Evolutionary conservation across 1,140 invertebrate species (phyloP).

Genomic region (Zeugodacus cucurbitae): DNA sequence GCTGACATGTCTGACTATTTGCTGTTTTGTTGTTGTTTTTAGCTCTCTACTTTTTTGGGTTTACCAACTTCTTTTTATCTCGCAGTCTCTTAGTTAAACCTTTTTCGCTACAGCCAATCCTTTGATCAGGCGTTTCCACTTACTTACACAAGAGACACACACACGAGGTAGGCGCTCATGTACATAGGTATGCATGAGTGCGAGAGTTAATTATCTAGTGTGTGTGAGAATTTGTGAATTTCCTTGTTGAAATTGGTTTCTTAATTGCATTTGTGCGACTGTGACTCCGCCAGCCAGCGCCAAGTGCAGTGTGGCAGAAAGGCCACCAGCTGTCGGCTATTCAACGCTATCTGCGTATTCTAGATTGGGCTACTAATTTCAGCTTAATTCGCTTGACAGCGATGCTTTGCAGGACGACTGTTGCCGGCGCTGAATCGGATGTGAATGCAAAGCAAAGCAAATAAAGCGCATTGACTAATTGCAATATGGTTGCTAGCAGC

Average conservation of each 20-base stretch:
- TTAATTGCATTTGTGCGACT: conserved; percentile 29
- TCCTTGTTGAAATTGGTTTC: conserved; percentile 36
- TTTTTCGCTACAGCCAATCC: background rate
- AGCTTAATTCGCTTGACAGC: background rate
- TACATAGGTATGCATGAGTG: background rate
- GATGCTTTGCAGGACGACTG: background rate
- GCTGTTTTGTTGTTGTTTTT: background rate
- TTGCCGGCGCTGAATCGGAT: background rate
- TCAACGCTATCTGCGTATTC: background rate
- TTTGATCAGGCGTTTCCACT: background rate
- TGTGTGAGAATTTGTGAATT: conserved; percentile 26
- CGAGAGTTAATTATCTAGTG: conserved; percentile 2
- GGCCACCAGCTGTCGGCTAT: background rate
- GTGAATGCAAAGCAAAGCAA: background rate
- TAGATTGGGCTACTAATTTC: conserved; percentile 30
- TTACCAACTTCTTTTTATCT: background rate
- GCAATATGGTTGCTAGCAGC: background rate
- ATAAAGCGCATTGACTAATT: conserved; percentile 16
- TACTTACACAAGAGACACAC: background rate
- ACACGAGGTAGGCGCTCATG: background rate
- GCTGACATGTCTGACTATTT: background rate
- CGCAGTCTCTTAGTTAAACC: background rate
- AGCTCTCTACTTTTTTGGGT: background rate
- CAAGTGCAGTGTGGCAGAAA: background rate
- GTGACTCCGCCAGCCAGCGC: background rate